Base-by-base conservation (phyloP, 1,140 invertebrate genomes). In the Batillaria attramentaria region DNA sequence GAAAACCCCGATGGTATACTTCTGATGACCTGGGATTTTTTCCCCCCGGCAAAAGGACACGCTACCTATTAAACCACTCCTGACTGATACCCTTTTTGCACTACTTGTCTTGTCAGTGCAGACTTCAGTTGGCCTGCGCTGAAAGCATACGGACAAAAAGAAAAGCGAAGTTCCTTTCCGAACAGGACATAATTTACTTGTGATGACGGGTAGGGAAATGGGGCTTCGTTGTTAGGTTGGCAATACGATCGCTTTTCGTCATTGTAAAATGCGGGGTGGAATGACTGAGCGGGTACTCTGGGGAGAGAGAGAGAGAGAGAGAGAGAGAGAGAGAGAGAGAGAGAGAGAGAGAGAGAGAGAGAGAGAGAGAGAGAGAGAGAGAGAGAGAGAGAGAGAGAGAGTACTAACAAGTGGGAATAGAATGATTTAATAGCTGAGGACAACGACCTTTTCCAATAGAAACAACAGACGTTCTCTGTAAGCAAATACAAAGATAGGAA, bases 301-400 rank as follows among this genome's bases (percentile, higher is more conserved):
- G 57, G n/a, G n/a, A 28, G n/a, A 62, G n/a, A 28, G 57, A 62
- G n/a, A 28, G 57, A 62, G 37, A 37, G 66, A 41, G 35, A n/a
- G 66, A 13, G n/a, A n/a, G 35, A 41, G 37, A 13, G 66, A 69
- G 33, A 69, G 66, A 37, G 35, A 69, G n/a, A 37, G 66, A 69
- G 20, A n/a, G 31, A 69, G 37, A 37, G 37, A 69, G 13, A 18
- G 66, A 37, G 37, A 37, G 31, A 42, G 0, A 46, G 20, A n/a
- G 37, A 4, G 37, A 2, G 3, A 42, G 20, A 18, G 39, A 70
- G 18, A 4, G 10, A 3, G 31, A 24, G 42, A 42, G 1, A n/a
- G 66, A 18, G 8, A n/a, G 33, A 37, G 42, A 70, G 31, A 20
- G 18, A 28, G 37, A 4, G 18, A 18, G 24, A 42, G 39, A 42